Evolutionary conservation across 1,140 invertebrate species (phyloP).

Genomic region (Zeugodacus cucurbitae): DNA sequence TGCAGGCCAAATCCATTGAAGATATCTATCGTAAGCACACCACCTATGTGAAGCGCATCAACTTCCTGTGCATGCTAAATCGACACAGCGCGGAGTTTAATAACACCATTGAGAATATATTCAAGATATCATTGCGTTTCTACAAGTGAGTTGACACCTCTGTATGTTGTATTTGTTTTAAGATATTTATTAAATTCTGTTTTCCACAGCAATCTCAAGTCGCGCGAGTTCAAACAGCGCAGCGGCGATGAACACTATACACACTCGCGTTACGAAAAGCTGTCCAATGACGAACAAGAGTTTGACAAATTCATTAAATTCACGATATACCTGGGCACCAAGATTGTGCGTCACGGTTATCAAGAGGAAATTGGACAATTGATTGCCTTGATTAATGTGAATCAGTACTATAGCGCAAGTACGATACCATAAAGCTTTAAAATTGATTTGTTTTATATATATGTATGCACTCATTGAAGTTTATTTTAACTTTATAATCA

Average conservation of each 20-base stretch:
- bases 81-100: slow-evolving; percentile 74
- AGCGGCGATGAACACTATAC: slow-evolving; percentile 49
- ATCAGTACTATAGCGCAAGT: slow-evolving; percentile 54
- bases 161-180: neutral
- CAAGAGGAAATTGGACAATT: slow-evolving; percentile 62
- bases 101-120: slow-evolving; percentile 74
- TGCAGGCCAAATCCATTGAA: slow-evolving; percentile 73
- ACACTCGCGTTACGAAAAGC: slow-evolving; percentile 58
- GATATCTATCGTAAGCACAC: slow-evolving; percentile 76
- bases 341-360: slow-evolving; percentile 59
- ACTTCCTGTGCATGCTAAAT: slow-evolving; percentile 77
- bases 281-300: slow-evolving; percentile 56
- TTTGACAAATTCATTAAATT: slow-evolving; percentile 62
- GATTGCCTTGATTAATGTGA: slow-evolving; percentile 61
- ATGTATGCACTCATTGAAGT: neutral
- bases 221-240: slow-evolving; percentile 51
- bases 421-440: neutral
- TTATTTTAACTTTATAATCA: neutral
- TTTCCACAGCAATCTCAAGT: slow-evolving; percentile 53
- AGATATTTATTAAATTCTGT: neutral
- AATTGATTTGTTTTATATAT: neutral
- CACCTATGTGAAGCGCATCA: slow-evolving; percentile 77
- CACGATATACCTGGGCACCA: slow-evolving; percentile 61
- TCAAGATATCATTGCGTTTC: slow-evolving; percentile 77
- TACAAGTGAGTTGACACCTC: slow-evolving; percentile 67